These are phyloP conservation scores for Sabatieria punctata DNA, from an alignment of 2,888 invertebrate species.

Conservation along the genomic window DNA sequence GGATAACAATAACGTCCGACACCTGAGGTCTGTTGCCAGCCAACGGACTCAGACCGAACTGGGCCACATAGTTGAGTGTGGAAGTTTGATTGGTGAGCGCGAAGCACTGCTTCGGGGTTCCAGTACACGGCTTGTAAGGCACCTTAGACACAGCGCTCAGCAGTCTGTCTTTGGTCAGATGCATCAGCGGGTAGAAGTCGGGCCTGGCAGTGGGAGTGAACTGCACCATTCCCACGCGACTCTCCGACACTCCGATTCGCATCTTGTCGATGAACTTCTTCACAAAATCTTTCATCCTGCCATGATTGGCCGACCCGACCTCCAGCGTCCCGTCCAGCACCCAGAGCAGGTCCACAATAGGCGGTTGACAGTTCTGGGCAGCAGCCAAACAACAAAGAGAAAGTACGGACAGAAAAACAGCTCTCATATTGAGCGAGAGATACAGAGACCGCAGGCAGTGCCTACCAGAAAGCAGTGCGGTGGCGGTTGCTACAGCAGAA, in stretches of 20 bases:
- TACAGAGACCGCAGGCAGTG: too few species aligned
- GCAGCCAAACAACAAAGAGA: too few species aligned
- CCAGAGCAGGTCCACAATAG: too few species aligned
- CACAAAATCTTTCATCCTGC: too few species aligned
- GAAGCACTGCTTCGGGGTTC: neutral
- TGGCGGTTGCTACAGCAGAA: too few species aligned
- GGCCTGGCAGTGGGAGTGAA: neutral
- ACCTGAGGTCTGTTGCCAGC: neutral
- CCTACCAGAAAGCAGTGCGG: too few species aligned
- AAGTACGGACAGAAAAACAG: too few species aligned
- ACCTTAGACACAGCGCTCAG: neutral
- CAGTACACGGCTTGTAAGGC: neutral
- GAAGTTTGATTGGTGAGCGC: neutral
- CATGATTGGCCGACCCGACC: too few species aligned
- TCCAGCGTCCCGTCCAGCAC: too few species aligned
- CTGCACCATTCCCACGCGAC: neutral
- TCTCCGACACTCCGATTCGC: neutral
- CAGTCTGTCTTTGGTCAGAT: neutral
- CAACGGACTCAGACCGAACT: neutral
- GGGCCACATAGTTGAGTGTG: neutral
- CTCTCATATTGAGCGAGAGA: too few species aligned
- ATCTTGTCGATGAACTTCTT: neutral
- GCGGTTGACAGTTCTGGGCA: too few species aligned
- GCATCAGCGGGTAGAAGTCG: neutral
- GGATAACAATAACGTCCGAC: neutral